Conservation (phyloP, 2,113 vertebrate genomes). For the Platysteira castanea region DNA sequence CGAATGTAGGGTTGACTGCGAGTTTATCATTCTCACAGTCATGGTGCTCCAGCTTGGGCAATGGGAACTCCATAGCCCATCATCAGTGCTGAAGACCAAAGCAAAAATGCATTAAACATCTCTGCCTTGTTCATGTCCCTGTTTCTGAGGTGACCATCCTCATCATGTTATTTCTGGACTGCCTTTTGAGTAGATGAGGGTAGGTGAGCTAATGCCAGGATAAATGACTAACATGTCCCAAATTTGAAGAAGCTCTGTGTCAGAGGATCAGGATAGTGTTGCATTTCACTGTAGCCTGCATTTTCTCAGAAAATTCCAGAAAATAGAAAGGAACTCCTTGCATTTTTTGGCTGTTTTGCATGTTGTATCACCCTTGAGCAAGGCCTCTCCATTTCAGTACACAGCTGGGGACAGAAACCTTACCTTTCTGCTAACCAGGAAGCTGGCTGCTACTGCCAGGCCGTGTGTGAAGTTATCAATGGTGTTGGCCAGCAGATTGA, state of each 20-base stretch:
- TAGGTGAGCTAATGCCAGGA: not conserved
- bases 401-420: conserved; percentile 14
- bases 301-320: not conserved
- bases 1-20: not conserved
- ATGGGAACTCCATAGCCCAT: not conserved
- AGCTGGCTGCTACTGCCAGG: conserved; percentile 93
- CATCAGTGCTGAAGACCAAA: not conserved
- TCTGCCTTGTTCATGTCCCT: not conserved
- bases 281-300: not conserved
- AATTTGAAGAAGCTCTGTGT: not conserved
- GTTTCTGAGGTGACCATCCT: not conserved
- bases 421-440: conserved; percentile 97
- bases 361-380: not conserved
- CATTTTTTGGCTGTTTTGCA: not conserved
- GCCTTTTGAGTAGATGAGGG: not conserved
- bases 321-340: not conserved
- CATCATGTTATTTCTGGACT: not conserved
- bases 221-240: not conserved
- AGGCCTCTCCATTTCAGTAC: not conserved
- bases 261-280: not conserved
- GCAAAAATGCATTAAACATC: not conserved
- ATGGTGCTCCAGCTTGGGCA: not conserved
- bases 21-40: not conserved
- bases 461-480: conserved; percentile 99
- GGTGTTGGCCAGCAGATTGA: conserved; percentile 96